Conservation (phyloP, 2,888 invertebrate genomes). For the Yponomeuta malinellus region DNA sequence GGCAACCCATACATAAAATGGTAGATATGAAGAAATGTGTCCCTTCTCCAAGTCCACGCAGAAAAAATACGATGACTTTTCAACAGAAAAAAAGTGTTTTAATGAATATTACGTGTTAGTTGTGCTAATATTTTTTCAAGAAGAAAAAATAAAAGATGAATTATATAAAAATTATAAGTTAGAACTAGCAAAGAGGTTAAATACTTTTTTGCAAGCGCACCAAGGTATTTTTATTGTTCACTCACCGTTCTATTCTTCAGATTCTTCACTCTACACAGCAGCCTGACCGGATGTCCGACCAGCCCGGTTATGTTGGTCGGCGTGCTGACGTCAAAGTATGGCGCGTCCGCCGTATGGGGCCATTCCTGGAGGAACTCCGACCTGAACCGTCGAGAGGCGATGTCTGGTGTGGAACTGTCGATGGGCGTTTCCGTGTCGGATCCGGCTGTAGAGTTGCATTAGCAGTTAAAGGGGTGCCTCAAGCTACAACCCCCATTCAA, state of each 20-base stretch:
- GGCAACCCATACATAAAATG: no score
- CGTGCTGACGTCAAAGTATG: slow-evolving; percentile 87
- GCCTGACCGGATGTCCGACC: slow-evolving; percentile 87
- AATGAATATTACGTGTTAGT: no score
- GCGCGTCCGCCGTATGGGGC: slow-evolving; percentile 71
- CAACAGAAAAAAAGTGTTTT: no score
- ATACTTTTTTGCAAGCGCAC: no score
- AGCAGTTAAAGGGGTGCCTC: no score
- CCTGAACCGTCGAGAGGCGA: slow-evolving; percentile 59
- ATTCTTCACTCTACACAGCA: slow-evolving; percentile 90
- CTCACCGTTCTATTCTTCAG: slow-evolving; percentile 91
- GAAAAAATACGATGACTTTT: no score
- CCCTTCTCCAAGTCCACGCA: no score
- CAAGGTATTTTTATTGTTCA: slow-evolving; percentile 21
- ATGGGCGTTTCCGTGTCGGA: slow-evolving; percentile 75
- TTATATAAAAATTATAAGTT: no score
- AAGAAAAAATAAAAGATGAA: no score
- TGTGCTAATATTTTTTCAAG: no score
- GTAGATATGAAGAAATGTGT: no score
- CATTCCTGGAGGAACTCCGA: slow-evolving; percentile 66
- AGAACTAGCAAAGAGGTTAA: no score
- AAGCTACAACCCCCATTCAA: neutral
- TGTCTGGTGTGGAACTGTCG: slow-evolving; percentile 68
- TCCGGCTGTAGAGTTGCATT: slow-evolving; percentile 47
- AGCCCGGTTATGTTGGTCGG: slow-evolving; percentile 89